Conservation (phyloP, 2,113 vertebrate genomes). For the Paramisgurnus dabryanus region DNA sequence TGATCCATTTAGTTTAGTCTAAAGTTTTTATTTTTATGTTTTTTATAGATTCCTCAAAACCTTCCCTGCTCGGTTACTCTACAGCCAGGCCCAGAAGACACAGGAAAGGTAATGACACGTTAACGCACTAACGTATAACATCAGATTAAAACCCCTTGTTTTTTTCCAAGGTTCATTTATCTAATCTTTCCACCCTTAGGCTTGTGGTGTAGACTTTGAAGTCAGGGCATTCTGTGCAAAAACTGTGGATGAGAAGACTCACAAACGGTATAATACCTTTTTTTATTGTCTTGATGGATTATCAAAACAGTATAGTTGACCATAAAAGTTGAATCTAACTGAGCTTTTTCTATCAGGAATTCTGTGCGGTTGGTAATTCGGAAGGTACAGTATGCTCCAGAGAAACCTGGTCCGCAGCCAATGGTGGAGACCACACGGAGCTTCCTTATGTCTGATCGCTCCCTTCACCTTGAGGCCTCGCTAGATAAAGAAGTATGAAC, state of each 20-base stretch:
- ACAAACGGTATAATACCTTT: slow-evolving; percentile 76
- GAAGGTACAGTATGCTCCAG: slow-evolving; percentile 90
- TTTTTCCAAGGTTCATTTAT: neutral
- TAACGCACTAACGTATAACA: neutral
- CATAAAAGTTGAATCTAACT: slow-evolving; percentile 1
- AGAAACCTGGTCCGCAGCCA: slow-evolving; percentile 87
- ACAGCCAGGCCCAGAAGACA: slow-evolving; percentile 91
- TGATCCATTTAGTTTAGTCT: neutral
- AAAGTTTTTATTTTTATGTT: neutral
- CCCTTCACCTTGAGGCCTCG: slow-evolving; percentile 87
- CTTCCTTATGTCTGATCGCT: slow-evolving; percentile 91
- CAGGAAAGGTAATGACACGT: slow-evolving; percentile 80
- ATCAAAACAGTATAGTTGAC: neutral
- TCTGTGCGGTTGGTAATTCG: slow-evolving; percentile 89
- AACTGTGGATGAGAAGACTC: slow-evolving; percentile 89
- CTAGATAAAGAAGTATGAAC: slow-evolving; percentile 85
- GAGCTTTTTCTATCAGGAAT: slow-evolving; percentile 71
- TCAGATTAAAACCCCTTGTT: neutral
- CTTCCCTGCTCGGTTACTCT: slow-evolving; percentile 91
- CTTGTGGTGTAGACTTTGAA: slow-evolving; percentile 92
- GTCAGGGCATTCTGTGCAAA: slow-evolving; percentile 92
- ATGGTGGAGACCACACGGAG: slow-evolving; percentile 89
- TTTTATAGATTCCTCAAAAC: slow-evolving; percentile 87
- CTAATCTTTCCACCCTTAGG: slow-evolving; percentile 54
- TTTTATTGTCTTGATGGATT: too few relatives aligned